Conservation (phyloP, 2,888 invertebrate genomes). For the Agrotis segetum region DNA sequence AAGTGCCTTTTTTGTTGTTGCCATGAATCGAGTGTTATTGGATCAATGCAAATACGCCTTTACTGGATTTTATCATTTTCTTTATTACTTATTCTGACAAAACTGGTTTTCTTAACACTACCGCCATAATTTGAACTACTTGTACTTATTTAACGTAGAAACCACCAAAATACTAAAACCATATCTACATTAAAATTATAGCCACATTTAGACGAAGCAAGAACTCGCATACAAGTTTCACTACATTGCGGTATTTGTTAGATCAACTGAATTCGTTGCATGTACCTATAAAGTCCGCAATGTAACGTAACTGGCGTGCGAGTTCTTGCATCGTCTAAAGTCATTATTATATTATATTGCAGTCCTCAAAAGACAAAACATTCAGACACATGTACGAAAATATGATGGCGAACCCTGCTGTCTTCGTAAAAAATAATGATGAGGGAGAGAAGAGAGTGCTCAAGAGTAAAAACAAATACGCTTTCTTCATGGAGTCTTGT, state of each 20-base stretch:
- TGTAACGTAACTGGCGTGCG: too few species aligned
- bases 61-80: background rate
- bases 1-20: too few species aligned
- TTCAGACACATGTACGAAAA: constrained; percentile 97
- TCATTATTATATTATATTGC: constrained; percentile 59
- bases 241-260: too few species aligned
- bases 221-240: too few species aligned
- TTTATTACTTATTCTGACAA: background rate
- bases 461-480: constrained; percentile 92
- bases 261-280: too few species aligned
- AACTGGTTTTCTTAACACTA: background rate
- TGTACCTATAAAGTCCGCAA: too few species aligned
- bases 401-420: constrained; percentile 95
- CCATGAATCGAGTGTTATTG: too few species aligned
- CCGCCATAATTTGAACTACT: background rate
- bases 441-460: constrained; percentile 96
- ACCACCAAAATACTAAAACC: too few species aligned
- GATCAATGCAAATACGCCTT: too few species aligned
- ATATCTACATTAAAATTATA: too few species aligned
- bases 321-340: too few species aligned
- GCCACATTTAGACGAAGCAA: too few species aligned
- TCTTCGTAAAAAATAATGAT: constrained; percentile 94
- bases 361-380: constrained; percentile 95
- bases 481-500: constrained; percentile 99
- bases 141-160: background rate